Base-by-base conservation (phyloP, 2,797 vertebrate genomes). In the Anniella stebbinsi region DNA sequence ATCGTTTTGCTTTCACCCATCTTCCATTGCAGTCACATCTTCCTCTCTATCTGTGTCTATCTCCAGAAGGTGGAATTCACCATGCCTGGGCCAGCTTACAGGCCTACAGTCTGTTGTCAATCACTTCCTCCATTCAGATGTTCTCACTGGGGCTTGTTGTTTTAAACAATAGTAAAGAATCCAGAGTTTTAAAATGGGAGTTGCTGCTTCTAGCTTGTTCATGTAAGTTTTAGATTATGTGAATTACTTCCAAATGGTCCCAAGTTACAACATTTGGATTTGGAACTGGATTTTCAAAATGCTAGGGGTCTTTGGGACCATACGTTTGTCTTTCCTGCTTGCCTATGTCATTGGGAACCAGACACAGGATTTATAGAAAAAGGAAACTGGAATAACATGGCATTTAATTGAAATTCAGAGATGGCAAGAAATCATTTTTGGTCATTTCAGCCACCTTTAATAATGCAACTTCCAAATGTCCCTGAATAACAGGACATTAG, bases 331-430 rank as follows among this genome's bases (percentile, higher is more conserved):
- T 82, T 93, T 94, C 87, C 84, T 81, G 54, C 12, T 28, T 23
- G 5, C 51, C 60, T 93, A 80, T 93, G 36, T 87, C 93, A 93
- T 89, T 91, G 25, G 76, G 87, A 92, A 92, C 0, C 0, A 0
- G 60, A 92, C 75, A 91, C 70, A 92, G 80, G 87, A 93, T 70
- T 89, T 77, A 69, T 67, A 93, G 87, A 95, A 94, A 93, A 89
- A 93, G 92, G 89, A 69, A 28, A 33, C 88, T 54, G 73, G 89
- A 95, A 90, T 2, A 86, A 81, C 92, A 66, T 91, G 91, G 41
- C 1, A 80, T 80, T 72, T 93, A 91, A 92, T 38, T 86, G 86
- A 94, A 87, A 92, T 70, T 80, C 87, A 70, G 6, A 87, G 54
- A 83, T 81, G 41, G 69, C 75, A 94, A 41, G 28, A 87, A 8